Conservation (phyloP, 2,113 vertebrate species). For the Aphyosemion australe region DNA sequence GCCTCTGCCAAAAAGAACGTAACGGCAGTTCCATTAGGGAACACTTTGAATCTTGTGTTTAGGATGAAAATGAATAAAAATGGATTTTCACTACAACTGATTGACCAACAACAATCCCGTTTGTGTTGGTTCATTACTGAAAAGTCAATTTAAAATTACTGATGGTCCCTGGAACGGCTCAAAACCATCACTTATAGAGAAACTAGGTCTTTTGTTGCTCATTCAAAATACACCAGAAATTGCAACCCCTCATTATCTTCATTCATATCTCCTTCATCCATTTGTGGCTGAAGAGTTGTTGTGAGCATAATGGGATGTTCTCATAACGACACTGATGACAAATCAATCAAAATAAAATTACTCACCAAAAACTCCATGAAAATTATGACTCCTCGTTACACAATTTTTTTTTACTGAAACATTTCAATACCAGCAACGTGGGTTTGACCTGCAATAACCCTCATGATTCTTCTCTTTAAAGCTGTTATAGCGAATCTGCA, state of each 20-base stretch:
- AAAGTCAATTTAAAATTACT: slow-evolving; percentile 18
- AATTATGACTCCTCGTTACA: no score
- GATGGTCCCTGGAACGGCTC: slow-evolving; percentile 3
- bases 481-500: no score
- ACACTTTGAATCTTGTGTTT: not conserved
- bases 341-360: no score
- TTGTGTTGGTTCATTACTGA: slow-evolving; percentile 14
- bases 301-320: not conserved
- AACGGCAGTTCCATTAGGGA: not conserved
- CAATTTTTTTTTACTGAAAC: no score
- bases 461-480: no score
- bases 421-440: no score
- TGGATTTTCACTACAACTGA: not conserved
- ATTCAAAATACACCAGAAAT: slow-evolving; percentile 1
- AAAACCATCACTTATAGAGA: slow-evolving; percentile 7
- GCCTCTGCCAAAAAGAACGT: not conserved
- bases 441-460: no score
- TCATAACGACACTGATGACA: not conserved
- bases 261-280: not conserved
- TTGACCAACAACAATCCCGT: slow-evolving; percentile 6
- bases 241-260: not conserved
- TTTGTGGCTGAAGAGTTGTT: not conserved
- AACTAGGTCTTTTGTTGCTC: slow-evolving; percentile 1
- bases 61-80: not conserved
- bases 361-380: no score